These are phyloP conservation scores for Germaria angustata DNA, from an alignment of 2,888 invertebrate genomes.

Conservation along the genomic window DNA sequence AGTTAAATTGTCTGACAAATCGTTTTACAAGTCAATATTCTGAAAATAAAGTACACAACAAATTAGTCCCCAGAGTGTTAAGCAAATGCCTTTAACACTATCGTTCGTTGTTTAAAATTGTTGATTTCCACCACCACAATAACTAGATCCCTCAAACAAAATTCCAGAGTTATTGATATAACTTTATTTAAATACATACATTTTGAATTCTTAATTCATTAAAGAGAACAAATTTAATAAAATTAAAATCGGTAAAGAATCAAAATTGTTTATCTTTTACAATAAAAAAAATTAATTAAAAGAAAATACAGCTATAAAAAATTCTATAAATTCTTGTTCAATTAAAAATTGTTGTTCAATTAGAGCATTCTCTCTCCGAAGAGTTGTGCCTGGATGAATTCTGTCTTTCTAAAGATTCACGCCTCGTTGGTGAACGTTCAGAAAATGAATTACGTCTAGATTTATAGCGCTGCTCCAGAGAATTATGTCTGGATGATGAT, in stretches of 20 bases:
- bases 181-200: slow-evolving; percentile 43
- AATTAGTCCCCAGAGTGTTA: too few relatives aligned
- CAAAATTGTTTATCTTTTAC: not conserved
- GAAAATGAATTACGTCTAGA: slow-evolving; percentile 40
- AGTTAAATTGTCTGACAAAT: too few relatives aligned
- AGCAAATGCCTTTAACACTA: too few relatives aligned
- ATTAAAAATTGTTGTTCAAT: slow-evolving; percentile 17
- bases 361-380: slow-evolving; percentile 47
- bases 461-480: slow-evolving; percentile 1
- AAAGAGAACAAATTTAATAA: not conserved
- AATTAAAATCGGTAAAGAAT: not conserved
- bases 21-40: too few relatives aligned
- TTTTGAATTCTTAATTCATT: slow-evolving; percentile 4
- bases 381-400: slow-evolving; percentile 47
- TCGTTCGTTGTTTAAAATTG: too few relatives aligned
- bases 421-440: slow-evolving; percentile 31
- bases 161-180: not conserved
- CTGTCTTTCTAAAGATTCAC: slow-evolving; percentile 6
- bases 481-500: slow-evolving; percentile 29
- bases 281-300: not conserved
- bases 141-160: not conserved
- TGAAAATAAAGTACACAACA: too few relatives aligned
- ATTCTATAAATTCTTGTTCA: not conserved
- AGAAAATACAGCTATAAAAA: slow-evolving; percentile 6
- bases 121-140: too few relatives aligned